These are phyloP conservation scores for Pygoscelis adeliae DNA, from an alignment of 2,113 vertebrate species.

Conservation along the genomic window DNA sequence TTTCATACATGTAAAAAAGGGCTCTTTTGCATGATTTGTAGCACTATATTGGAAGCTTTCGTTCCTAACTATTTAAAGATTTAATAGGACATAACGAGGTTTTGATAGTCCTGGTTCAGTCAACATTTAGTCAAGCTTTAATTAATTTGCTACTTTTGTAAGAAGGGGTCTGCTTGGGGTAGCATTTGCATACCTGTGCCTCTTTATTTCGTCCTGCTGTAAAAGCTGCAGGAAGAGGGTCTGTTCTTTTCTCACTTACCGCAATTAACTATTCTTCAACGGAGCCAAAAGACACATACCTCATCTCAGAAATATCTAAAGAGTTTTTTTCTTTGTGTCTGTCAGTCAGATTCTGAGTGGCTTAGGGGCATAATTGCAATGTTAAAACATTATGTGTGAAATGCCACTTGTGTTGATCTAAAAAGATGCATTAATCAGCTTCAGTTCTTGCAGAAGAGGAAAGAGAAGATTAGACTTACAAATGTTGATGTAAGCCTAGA, in stretches of 20 bases:
- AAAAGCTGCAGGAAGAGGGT: slow-evolving; percentile 76
- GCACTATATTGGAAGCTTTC: neutral
- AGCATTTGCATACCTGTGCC: neutral
- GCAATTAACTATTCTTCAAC: slow-evolving; percentile 72
- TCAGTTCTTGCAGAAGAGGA: neutral
- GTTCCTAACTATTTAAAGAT: neutral
- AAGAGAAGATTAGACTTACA: neutral
- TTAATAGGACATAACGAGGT: neutral
- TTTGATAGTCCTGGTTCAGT: neutral
- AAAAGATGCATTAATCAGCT: neutral
- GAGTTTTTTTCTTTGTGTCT: slow-evolving; percentile 67
- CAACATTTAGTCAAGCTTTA: neutral
- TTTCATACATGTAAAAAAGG: neutral
- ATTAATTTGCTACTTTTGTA: neutral
- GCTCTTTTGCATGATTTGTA: neutral
- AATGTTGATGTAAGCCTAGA: neutral
- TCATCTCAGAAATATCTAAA: slow-evolving; percentile 68
- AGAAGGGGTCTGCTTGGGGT: slow-evolving; percentile 53
- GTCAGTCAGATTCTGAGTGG: neutral
- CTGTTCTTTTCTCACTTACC: slow-evolving; percentile 76
- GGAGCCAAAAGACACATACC: slow-evolving; percentile 73
- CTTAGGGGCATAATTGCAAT: neutral
- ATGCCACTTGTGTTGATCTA: neutral
- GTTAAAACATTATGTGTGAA: neutral
- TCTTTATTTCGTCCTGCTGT: slow-evolving; percentile 62